Conservation (phyloP, 1,140 invertebrate species). For the Tyrophagus putrescentiae region DNA sequence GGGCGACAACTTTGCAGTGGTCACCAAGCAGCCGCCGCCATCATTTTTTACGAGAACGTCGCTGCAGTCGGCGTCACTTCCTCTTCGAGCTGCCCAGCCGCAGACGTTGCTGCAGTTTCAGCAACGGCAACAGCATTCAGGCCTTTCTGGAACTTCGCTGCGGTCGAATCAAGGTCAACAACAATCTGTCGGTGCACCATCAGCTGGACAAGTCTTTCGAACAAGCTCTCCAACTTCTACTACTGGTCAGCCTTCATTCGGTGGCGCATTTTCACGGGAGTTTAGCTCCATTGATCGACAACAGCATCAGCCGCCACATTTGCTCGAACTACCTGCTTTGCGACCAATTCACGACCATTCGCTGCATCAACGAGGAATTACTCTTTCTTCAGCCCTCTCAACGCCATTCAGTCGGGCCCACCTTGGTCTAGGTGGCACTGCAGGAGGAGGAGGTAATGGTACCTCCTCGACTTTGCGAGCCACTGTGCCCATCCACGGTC, state of each 20-base stretch:
- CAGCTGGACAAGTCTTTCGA: slow-evolving; percentile 49
- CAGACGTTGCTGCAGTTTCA: slow-evolving; percentile 17
- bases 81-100: slow-evolving; percentile 25
- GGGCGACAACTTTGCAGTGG: no score
- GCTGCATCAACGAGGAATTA: neutral
- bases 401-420: slow-evolving; percentile 5
- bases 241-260: slow-evolving; percentile 23
- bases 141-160: slow-evolving; percentile 24
- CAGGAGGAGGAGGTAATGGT: neutral
- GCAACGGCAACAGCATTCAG: neutral
- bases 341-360: slow-evolving; percentile 55
- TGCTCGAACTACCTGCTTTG: slow-evolving; percentile 51
- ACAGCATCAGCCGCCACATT: slow-evolving; percentile 30
- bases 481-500: slow-evolving; percentile 10
- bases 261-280: neutral
- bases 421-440: no score
- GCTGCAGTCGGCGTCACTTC: slow-evolving; percentile 31
- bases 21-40: no score
- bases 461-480: neutral
- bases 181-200: slow-evolving; percentile 46
- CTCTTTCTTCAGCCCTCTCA: neutral
- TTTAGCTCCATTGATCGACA: neutral
- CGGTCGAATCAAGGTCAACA: slow-evolving; percentile 41
- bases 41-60: no score
- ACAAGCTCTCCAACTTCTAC: slow-evolving; percentile 48